Percentiles rank a stretch among this genome's conserved stretches.
Conservation (phyloP, 1,140 invertebrate species). For the Drosophila fuyamai region DNA sequence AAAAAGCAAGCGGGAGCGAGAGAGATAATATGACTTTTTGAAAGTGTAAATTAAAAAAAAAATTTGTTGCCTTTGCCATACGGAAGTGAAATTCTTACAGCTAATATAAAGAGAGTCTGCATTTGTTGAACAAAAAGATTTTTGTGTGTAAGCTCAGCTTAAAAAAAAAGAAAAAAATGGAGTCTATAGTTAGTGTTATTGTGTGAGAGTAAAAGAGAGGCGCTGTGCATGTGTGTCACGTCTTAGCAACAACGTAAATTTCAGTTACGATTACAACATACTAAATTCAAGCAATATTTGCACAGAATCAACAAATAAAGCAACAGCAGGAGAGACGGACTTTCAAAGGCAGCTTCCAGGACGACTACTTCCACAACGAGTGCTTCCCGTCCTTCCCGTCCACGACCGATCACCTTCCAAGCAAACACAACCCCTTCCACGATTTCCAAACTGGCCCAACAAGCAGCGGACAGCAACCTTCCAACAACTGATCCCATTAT, state of each 20-base stretch:
- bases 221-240: slow-evolving; percentile 63
- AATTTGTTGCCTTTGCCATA: slow-evolving; percentile 47
- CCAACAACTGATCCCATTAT: not conserved
- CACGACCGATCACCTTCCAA: slow-evolving; percentile 6
- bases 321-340: slow-evolving; percentile 34
- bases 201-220: slow-evolving; percentile 24
- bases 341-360: slow-evolving; percentile 49
- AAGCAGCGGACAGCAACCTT: not conserved
- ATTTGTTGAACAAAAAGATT: slow-evolving; percentile 45
- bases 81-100: slow-evolving; percentile 80
- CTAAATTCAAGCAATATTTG: slow-evolving; percentile 66
- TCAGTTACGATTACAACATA: slow-evolving; percentile 74
- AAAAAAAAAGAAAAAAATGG: slow-evolving; percentile 35
- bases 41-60: slow-evolving; percentile 56
- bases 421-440: slow-evolving; percentile 24
- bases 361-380: slow-evolving; percentile 15
- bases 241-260: slow-evolving; percentile 80
- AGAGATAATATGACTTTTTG: slow-evolving; percentile 67
- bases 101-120: slow-evolving; percentile 44
- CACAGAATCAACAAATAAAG: slow-evolving; percentile 56
- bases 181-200: slow-evolving; percentile 13
- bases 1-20: slow-evolving; percentile 20
- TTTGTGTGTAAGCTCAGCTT: slow-evolving; percentile 38
- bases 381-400: slow-evolving; percentile 31
- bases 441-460: slow-evolving; percentile 31